These are phyloP conservation scores for Nemapogon koenigi DNA, from an alignment of 2,888 invertebrate genomes.

Conservation along the genomic window DNA sequence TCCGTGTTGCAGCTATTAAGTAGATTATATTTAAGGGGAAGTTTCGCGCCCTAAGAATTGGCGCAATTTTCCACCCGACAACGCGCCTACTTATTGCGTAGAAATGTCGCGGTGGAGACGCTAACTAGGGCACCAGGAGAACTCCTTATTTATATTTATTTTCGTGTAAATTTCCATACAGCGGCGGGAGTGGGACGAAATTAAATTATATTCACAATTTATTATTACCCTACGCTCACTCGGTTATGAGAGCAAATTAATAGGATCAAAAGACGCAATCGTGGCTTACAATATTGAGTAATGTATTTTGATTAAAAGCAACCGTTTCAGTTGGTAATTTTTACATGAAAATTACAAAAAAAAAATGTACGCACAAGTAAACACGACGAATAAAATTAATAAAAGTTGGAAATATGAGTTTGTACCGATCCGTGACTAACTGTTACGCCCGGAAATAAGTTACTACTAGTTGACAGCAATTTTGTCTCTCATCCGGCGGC, in stretches of 20 bases:
- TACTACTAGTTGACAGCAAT: slow-evolving; percentile 32
- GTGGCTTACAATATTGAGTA: too few relatives aligned
- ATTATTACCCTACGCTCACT: too few relatives aligned
- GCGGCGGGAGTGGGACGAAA: slow-evolving; percentile 20
- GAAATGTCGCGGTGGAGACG: slow-evolving; percentile 37
- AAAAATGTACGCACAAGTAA: too few relatives aligned
- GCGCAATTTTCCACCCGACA: slow-evolving; percentile 52
- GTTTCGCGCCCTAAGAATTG: slow-evolving; percentile 34
- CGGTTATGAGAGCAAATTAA: too few relatives aligned
- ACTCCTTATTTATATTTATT: slow-evolving; percentile 15
- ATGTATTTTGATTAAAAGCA: too few relatives aligned
- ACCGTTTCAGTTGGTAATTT: too few relatives aligned
- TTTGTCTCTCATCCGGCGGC: slow-evolving; percentile 2
- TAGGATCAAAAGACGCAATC: too few relatives aligned
- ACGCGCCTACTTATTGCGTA: slow-evolving; percentile 46
- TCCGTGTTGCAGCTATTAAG: slow-evolving; percentile 23
- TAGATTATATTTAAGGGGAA: slow-evolving; percentile 34
- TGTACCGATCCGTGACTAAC: too few relatives aligned
- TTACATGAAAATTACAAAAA: too few relatives aligned
- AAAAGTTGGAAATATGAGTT: too few relatives aligned
- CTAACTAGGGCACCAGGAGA: slow-evolving; percentile 36
- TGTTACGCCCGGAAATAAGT: slow-evolving; percentile 45
- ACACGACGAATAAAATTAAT: too few relatives aligned
- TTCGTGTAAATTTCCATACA: slow-evolving; percentile 36
- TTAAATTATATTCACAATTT: slow-evolving; percentile 10